phyloP scores from a whole-genome alignment of 2,888 invertebrate genomes.

The Troides aeacus region DNA sequence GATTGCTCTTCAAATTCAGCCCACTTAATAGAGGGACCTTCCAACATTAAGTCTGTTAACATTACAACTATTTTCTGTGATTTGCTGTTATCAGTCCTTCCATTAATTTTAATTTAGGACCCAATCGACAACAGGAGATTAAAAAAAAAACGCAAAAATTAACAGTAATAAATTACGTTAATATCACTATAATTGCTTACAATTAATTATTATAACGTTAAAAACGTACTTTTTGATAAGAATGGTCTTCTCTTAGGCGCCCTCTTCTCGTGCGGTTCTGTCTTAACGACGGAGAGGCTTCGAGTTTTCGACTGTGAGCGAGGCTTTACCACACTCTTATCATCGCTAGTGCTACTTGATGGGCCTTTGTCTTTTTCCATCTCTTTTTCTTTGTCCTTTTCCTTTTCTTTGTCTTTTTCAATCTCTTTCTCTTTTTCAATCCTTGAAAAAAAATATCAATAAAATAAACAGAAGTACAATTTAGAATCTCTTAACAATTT shows the following conservation, averaged over 20 bases:
- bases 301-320: slow-evolving; percentile 69
- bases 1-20: too few species aligned
- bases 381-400: slow-evolving; percentile 46
- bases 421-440: slow-evolving; percentile 49
- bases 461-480: too few species aligned
- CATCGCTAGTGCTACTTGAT: slow-evolving; percentile 57
- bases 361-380: slow-evolving; percentile 39
- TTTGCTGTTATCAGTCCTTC: too few species aligned
- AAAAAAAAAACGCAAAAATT: too few species aligned
- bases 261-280: slow-evolving; percentile 57
- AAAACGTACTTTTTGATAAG: slow-evolving; percentile 61
- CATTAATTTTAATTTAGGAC: too few species aligned
- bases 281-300: slow-evolving; percentile 52
- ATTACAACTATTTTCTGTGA: too few species aligned
- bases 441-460: slow-evolving; percentile 28
- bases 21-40: too few species aligned
- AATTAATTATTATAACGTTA: neutral
- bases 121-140: too few species aligned
- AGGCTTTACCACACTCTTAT: slow-evolving; percentile 56
- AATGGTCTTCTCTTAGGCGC: slow-evolving; percentile 61
- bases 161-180: neutral
- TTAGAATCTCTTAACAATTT: too few species aligned
- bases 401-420: slow-evolving; percentile 46
- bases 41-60: too few species aligned
- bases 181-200: neutral